Evolutionary conservation across 2,888 invertebrate genomes (phyloP).

Genomic region (Mythimna lalbum): DNA sequence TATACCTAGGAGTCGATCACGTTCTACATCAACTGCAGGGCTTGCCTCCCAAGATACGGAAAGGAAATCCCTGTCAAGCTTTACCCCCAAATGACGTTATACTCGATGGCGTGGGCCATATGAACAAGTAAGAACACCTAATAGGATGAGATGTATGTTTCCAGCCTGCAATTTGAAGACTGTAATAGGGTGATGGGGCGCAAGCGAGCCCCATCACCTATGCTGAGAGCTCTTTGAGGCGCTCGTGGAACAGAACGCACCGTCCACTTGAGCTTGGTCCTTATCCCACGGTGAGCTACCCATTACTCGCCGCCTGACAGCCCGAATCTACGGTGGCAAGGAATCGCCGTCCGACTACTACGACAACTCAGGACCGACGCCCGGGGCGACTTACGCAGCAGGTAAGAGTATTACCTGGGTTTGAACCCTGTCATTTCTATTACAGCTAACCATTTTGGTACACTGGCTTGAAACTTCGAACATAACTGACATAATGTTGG

Average conservation of each 20-base stretch:
- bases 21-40: conserved; percentile 20
- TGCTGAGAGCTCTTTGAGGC: no score
- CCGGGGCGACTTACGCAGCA: no score
- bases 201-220: no score
- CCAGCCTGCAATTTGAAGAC: conserved; percentile 28
- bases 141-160: conserved; percentile 42
- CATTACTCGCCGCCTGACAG: no score
- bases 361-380: no score
- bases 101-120: conserved; percentile 44
- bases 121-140: conserved; percentile 33
- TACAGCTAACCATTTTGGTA: not conserved
- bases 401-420: not conserved
- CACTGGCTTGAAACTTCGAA: not conserved
- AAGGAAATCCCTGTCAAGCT: conserved; percentile 33
- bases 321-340: no score
- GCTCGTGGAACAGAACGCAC: no score
- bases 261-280: no score
- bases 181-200: conserved; percentile 21
- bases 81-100: conserved; percentile 37
- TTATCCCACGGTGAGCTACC: no score
- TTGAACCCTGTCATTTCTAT: not conserved
- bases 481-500: not conserved
- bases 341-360: no score
- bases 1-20: conserved; percentile 27
- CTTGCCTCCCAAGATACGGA: conserved; percentile 26